A percentile compares a stretch with the other conserved stretches of the same genome.
These are phyloP conservation scores for human DNA, from an alignment of 2,113 vertebrate species.

Conservation along the genomic window DNA sequence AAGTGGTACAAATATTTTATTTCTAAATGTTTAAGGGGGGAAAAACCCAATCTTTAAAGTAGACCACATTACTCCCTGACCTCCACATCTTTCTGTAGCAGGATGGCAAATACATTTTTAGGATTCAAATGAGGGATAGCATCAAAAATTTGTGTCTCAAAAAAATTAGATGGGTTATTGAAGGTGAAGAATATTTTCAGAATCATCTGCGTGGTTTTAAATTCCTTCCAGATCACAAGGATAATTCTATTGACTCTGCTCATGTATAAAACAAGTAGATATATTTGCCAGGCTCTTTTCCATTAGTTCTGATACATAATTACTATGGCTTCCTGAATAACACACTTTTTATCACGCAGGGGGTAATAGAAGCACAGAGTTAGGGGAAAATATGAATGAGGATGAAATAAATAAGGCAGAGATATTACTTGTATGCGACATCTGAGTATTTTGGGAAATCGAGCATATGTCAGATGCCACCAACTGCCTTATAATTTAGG, in stretches of 20 bases:
- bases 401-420: background rate
- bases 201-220: background rate
- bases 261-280: background rate
- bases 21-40: constrained; percentile 24
- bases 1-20: background rate
- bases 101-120: constrained; percentile 64
- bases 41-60: background rate
- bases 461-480: background rate
- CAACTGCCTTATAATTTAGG: background rate
- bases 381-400: background rate
- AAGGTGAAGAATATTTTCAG: background rate
- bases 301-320: background rate
- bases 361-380: background rate
- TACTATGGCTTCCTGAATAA: background rate
- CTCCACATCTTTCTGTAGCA: constrained; percentile 22
- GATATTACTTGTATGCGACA: background rate
- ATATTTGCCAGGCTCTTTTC: background rate
- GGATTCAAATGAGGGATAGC: constrained; percentile 40
- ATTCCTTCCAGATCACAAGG: constrained; percentile 17
- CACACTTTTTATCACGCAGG: background rate
- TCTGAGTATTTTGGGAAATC: background rate
- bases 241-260: background rate
- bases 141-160: background rate
- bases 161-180: background rate
- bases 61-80: background rate